These are phyloP conservation scores for Noctua pronuba DNA, from an alignment of 2,888 invertebrate genomes.

Conservation along the genomic window DNA sequence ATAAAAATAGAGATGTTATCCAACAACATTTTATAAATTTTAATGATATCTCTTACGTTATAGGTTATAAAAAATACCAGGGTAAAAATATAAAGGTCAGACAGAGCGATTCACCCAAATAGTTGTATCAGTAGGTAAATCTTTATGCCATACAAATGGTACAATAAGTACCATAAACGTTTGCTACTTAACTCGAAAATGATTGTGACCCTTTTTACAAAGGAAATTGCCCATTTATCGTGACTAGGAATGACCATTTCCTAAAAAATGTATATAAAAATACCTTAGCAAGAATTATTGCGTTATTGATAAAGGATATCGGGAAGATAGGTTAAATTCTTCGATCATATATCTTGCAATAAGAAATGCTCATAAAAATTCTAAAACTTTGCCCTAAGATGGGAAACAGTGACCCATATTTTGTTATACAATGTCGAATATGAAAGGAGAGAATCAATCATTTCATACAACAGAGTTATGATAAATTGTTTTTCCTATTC, in stretches of 20 bases:
- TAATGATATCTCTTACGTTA: background rate
- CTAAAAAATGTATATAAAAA: constrained; percentile 14
- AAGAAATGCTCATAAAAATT: constrained; percentile 19
- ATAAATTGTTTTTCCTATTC: constrained; percentile 73
- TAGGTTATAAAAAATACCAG: constrained; percentile 1
- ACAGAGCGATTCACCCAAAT: constrained; percentile 22
- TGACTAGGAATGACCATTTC: constrained; percentile 22
- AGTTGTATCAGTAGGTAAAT: constrained; percentile 21
- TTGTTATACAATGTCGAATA: constrained; percentile 74
- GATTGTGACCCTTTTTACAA: constrained; percentile 21
- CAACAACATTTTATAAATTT: background rate
- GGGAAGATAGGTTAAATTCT: constrained; percentile 4
- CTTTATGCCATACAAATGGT: constrained; percentile 18
- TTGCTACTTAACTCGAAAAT: constrained; percentile 42
- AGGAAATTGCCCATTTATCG: constrained; percentile 37
- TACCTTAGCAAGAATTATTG: constrained; percentile 27
- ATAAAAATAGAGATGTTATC: background rate
- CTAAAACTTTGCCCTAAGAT: constrained; percentile 39
- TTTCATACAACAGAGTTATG: constrained; percentile 68
- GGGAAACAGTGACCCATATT: constrained; percentile 72
- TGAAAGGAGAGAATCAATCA: constrained; percentile 76
- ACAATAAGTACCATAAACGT: constrained; percentile 23
- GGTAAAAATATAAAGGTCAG: constrained; percentile 24
- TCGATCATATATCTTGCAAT: background rate
- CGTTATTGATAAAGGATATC: constrained; percentile 32